These are phyloP conservation scores for Tipula lateralis DNA, from an alignment of 2,888 invertebrate species.

Conservation along the genomic window DNA sequence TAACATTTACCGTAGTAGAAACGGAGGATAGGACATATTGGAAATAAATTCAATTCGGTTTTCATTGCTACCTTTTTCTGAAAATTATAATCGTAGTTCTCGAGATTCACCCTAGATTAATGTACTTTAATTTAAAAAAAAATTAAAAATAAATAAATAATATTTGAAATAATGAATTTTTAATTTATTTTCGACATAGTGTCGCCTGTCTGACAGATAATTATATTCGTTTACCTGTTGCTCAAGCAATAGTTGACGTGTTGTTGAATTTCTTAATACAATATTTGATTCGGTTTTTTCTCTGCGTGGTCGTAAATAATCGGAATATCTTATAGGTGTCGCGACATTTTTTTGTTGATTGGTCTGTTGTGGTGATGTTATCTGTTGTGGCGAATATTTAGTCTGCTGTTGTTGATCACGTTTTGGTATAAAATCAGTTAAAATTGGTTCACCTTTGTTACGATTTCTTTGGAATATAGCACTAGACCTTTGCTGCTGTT, in stretches of 20 bases:
- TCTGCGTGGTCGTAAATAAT: slow-evolving; percentile 64
- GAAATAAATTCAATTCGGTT: background rate
- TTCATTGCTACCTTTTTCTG: slow-evolving; percentile 5
- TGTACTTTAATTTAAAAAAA: background rate
- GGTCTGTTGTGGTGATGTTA: slow-evolving; percentile 30
- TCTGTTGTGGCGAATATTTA: slow-evolving; percentile 28
- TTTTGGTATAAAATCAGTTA: slow-evolving; percentile 60
- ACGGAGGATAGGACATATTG: background rate
- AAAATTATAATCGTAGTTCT: background rate
- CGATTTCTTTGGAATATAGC: slow-evolving; percentile 66
- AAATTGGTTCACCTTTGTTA: slow-evolving; percentile 60
- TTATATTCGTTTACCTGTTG: slow-evolving; percentile 42
- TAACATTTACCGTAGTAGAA: background rate
- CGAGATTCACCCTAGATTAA: background rate
- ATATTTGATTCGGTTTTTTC: slow-evolving; percentile 89
- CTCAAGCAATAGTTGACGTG: slow-evolving; percentile 48
- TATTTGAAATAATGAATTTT: slow-evolving; percentile 6
- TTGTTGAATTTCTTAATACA: slow-evolving; percentile 62
- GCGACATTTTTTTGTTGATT: slow-evolving; percentile 34
- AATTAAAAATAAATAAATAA: slow-evolving; percentile 12
- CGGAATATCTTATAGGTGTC: slow-evolving; percentile 46
- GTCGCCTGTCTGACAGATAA: slow-evolving; percentile 29
- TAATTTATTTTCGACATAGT: slow-evolving; percentile 25
- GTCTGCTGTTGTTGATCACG: slow-evolving; percentile 33
- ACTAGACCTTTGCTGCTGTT: slow-evolving; percentile 59